Base-by-base conservation (phyloP, 2,797 vertebrate species). In the Mus spretus region DNA sequence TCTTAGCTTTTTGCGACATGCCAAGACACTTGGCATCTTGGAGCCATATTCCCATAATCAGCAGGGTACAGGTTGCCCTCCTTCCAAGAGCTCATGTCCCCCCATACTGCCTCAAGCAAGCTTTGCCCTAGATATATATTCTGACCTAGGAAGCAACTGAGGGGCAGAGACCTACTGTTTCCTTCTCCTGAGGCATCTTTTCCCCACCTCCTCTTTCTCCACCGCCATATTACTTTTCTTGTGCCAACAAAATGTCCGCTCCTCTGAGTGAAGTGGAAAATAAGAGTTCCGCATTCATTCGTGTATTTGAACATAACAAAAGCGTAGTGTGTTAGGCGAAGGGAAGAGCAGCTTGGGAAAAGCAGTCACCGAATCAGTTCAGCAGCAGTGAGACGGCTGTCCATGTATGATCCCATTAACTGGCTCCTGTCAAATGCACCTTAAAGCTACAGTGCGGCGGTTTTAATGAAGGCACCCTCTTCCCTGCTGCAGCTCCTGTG, bases 1-100 rank as follows among this genome's bases (percentile, higher is more conserved):
- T 89, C 50, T 96, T 90, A 81, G 82, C 83, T 91, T 84, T 79
- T 93, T 10, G 77, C 91, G 81, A 97, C 94, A 95, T 87, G 47
- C 61, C 50, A 15, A 50, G 63, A 47, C 77, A 88, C 91, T 81
- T 96, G 93, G 87, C 91, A 82, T 7, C 28, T 40, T 19, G 17
- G 80, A 63, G 80, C 47, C 65, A 11, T 59, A 70, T 75, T 92
- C 57, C 88, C 40, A 44, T 88, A 37, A 81, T 74, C 79, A 74
- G 26, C 61, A 57, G 26, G 20, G 15, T 65, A 40, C 31, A 53
- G 19, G 17, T 34, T 59, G 14, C 28, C 53, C 57, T 44, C 34
- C 34, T 90, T 63, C 31, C 50, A n/a, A 40, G 5, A 53, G n/a
- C 24, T 75, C 6, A 0, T 9, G 1, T 40, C 26, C 57, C 47